Conservation (phyloP, 2,113 vertebrate genomes). For the Labeo catla region DNA sequence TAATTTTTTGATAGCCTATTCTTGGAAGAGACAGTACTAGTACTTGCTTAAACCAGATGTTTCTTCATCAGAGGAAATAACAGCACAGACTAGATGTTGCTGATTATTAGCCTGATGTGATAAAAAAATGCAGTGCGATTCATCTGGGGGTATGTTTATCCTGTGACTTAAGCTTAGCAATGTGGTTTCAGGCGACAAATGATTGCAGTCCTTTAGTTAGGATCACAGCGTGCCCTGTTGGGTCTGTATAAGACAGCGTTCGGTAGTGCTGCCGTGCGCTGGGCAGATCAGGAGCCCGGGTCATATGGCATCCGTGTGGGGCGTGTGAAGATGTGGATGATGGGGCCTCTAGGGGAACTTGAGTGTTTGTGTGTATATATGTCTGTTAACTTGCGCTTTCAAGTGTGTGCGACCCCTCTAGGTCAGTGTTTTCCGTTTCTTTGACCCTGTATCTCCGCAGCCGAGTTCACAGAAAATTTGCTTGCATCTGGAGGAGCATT, state of each 20-base stretch:
- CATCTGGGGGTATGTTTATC: background rate
- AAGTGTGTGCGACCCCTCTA: conserved; percentile 27
- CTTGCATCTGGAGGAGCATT: conserved; percentile 50
- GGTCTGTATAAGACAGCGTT: too few relatives aligned
- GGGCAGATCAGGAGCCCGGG: conserved; percentile 40
- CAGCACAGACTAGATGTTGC: background rate
- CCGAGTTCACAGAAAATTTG: conserved; percentile 1
- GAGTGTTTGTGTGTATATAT: conserved; percentile 34
- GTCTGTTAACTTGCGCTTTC: conserved; percentile 33
- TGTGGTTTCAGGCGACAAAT: background rate
- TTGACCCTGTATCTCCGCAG: conserved; percentile 20
- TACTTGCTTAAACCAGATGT: background rate
- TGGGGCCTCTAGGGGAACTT: conserved; percentile 22
- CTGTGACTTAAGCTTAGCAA: background rate
- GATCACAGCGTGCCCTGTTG: background rate
- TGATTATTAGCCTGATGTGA: background rate
- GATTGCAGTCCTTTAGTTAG: background rate
- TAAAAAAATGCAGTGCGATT: background rate
- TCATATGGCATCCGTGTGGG: conserved; percentile 45
- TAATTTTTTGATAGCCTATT: background rate
- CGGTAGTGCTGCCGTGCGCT: background rate
- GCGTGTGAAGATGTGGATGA: conserved; percentile 44
- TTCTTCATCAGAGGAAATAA: background rate
- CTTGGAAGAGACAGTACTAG: background rate
- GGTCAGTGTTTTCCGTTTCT: conserved; percentile 57